Base-by-base conservation (phyloP, 1,140 invertebrate species). In the Colletes latitarsis region DNA sequence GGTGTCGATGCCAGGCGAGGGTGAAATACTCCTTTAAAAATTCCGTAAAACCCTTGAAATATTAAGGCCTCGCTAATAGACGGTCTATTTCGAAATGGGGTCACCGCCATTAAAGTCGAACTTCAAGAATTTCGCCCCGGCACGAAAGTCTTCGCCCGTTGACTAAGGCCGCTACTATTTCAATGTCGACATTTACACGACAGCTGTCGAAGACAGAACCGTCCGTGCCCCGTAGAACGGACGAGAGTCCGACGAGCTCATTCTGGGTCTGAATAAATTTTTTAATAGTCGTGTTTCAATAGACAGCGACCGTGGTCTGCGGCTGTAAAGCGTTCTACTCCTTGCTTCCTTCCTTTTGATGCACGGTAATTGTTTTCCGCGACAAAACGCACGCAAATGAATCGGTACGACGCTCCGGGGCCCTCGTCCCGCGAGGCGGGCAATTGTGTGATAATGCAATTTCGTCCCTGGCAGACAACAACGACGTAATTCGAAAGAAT, bases 401-500 rank as follows among this genome's bases (percentile, higher is more conserved):
- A 81, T 81, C 66, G 63, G 53, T 43, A 64, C 60, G 57, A 21
- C 43, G 63, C n/a, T 10, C 43, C n/a, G 49, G 14, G 55, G 53
- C 57, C 58, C 71, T 19, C 41, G 15, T 1, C 67, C 78, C 52
- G 19, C 41, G 1, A 12, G 21, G n/a, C 60, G 57, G 55, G 71
- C 79, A 86, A 87, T 83, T 88, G 76, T 80, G 82, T 70, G 84
- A 89, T 83, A 84, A 82, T 81, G 82, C 82, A 87, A 89, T 91
- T 90, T 76, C 85, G 63, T 75, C 62, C 49, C 30, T 84, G 87
- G 82, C 88, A 85, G 83, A 86, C 84, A 84, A 87, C 82, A 84
- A 87, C 86, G 81, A 68, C 82, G 86, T 89, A 88, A 91, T 90
- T 90, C 83, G 74, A 86, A 90, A 88, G 82, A 90, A 88, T 84